Evolutionary conservation across 2,888 invertebrate genomes (phyloP), one percentile per base, ranked within the genome.

Genomic region (Orthonychiurus folsomi): DNA sequence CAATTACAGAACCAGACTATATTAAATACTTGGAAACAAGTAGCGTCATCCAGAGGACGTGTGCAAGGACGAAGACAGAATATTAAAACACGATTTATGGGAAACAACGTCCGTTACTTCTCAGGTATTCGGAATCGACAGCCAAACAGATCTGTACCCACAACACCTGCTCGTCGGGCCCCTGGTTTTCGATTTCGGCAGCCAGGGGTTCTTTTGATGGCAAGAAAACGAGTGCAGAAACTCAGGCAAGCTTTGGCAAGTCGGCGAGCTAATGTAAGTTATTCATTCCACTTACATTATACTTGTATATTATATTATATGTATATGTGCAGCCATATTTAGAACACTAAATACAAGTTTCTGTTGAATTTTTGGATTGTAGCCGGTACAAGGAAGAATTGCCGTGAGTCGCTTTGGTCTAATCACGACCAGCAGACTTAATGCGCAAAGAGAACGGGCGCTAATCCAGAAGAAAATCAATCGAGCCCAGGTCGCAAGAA

Each of bases 401-500:
- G 63, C 63, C 20, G 20, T 65, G 2, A 62, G 62, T 23, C 59
- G 60, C 20, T 69, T 63, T 56, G 70, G 70, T 25, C 66, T 69
- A 47, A 59, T 69, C 1, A 70, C 70, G 1, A 63, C 67, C 1
- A 60, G 61, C 20, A 66, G 60, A 48, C 59, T 63, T 23, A 66
- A 64, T 50, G 62, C 65, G 18, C 66, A 67, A 27, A 25, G 56
- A 23, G 23, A 37, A 9, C 48, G 23, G 50, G 50, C 12, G 18
- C 5, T 50, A 3, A 47, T 69, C 23, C 70, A 72, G 55, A 62
- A 68, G 62, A 70, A 69, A 60, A 68, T 70, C 24, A 62, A 61
- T 12, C 58, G 70, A n/a, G 72, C 72, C 9, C 60, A 57, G 23
- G 37, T 28, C 9, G 28, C 57, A 20, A 20, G 57, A 5, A 37